Percentiles rank a stretch among this genome's conserved stretches.
Evolutionary conservation across 2,888 invertebrate species (phyloP).

Genomic region (Actias luna): DNA sequence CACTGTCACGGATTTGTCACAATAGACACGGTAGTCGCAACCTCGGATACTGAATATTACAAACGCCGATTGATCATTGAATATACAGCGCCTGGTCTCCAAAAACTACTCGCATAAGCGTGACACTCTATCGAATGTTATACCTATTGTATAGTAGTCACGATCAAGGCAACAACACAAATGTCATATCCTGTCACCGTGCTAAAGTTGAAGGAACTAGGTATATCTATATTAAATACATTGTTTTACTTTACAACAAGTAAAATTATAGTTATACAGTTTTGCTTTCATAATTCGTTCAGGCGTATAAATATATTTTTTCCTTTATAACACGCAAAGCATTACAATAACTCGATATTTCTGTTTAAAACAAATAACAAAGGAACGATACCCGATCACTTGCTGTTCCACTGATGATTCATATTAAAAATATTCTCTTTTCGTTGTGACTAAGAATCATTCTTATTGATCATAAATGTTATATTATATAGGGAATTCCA

Average conservation of each 20-base stretch:
- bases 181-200: too few relatives aligned
- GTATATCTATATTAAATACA: not conserved
- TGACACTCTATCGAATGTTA: too few relatives aligned
- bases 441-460: conserved; percentile 67
- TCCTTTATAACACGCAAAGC: not conserved
- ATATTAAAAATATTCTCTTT: conserved; percentile 59
- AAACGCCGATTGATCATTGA: too few relatives aligned
- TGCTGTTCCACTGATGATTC: conserved; percentile 52
- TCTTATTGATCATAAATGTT: conserved; percentile 1
- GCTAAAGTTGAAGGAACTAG: conserved; percentile 8
- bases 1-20: too few relatives aligned
- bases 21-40: too few relatives aligned
- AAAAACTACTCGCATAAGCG: too few relatives aligned
- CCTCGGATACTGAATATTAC: too few relatives aligned
- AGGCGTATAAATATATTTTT: conserved; percentile 14
- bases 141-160: too few relatives aligned
- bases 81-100: too few relatives aligned
- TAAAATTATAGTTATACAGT: not conserved
- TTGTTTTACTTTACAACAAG: not conserved
- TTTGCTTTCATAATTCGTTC: conserved; percentile 11
- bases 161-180: too few relatives aligned
- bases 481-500: not conserved
- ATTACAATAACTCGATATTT: not conserved
- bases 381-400: not conserved
- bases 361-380: not conserved